These are phyloP conservation scores for Grallaria varia DNA, from an alignment of 2,113 vertebrate genomes.

Conservation along the genomic window DNA sequence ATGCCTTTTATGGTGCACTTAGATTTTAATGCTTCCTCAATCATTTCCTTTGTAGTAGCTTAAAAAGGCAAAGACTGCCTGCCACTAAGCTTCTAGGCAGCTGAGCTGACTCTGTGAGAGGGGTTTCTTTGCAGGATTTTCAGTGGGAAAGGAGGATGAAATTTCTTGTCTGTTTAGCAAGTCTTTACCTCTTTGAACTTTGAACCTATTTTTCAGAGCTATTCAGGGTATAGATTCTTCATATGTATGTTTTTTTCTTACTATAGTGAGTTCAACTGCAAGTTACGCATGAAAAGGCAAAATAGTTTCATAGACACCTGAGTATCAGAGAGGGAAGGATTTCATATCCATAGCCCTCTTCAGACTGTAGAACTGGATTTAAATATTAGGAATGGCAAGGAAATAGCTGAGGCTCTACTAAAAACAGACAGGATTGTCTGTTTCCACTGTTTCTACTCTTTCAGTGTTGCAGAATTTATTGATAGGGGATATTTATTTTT, in stretches of 20 bases:
- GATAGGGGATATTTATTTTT: neutral
- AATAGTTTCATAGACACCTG: neutral
- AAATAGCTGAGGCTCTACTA: neutral
- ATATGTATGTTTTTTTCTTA: neutral
- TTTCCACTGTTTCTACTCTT: neutral
- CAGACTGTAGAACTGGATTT: neutral
- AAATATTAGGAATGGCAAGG: neutral
- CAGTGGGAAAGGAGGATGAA: neutral
- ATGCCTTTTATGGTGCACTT: slow-evolving; percentile 45
- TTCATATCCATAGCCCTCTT: neutral
- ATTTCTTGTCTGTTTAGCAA: neutral
- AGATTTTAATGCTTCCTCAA: slow-evolving; percentile 28
- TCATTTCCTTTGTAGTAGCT: slow-evolving; percentile 12
- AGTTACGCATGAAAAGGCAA: neutral
- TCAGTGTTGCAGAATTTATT: neutral
- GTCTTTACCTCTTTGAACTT: neutral
- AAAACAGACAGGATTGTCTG: neutral
- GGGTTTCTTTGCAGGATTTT: neutral
- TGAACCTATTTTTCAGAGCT: neutral
- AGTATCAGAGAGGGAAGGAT: neutral
- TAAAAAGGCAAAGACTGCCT: neutral
- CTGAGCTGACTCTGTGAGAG: neutral
- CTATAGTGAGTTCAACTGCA: neutral
- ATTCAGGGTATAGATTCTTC: neutral
- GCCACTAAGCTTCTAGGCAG: neutral